These are phyloP conservation scores for Denticeps clupeoides DNA, from an alignment of 2,797 vertebrate genomes.

Conservation along the genomic window DNA sequence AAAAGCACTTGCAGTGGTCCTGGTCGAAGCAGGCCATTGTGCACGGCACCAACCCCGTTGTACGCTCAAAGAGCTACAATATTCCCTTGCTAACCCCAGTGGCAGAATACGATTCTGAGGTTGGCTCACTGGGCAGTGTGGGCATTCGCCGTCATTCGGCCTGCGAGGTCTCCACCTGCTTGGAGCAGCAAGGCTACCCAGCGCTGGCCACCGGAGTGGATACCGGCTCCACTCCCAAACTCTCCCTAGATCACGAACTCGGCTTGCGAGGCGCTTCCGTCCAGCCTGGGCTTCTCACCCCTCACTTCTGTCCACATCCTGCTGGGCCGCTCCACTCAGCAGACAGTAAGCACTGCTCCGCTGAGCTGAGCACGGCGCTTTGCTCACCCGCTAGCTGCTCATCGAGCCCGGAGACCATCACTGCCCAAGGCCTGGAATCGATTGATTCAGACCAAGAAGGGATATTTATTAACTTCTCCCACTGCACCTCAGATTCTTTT, in stretches of 20 bases:
- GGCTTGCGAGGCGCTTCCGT: constrained; percentile 33
- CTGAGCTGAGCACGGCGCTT: constrained; percentile 51
- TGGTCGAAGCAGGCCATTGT: constrained; percentile 72
- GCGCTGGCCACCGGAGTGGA: constrained; percentile 56
- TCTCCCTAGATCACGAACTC: constrained; percentile 44
- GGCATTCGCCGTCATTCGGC: constrained; percentile 86
- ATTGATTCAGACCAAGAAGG: constrained; percentile 86
- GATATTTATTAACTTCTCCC: constrained; percentile 92
- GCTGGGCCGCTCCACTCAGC: constrained; percentile 64
- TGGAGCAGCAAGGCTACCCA: constrained; percentile 70
- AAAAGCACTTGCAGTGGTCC: constrained; percentile 75
- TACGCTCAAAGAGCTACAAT: constrained; percentile 95
- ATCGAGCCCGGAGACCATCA: constrained; percentile 86
- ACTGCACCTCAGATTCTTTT: constrained; percentile 63
- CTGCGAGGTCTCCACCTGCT: constrained; percentile 85
- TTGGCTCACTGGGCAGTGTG: constrained; percentile 56
- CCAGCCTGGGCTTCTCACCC: constrained; percentile 50
- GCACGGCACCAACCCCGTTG: constrained; percentile 80
- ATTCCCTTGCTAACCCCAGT: constrained; percentile 90
- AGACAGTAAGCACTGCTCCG: constrained; percentile 53
- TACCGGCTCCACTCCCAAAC: constrained; percentile 50
- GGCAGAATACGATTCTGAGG: constrained; percentile 84
- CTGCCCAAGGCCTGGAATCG: constrained; percentile 82
- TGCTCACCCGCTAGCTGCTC: constrained; percentile 67
- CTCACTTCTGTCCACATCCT: constrained; percentile 58